Evolutionary conservation across 2,888 invertebrate genomes (phyloP).

Genomic region (Cephus spinipes): DNA sequence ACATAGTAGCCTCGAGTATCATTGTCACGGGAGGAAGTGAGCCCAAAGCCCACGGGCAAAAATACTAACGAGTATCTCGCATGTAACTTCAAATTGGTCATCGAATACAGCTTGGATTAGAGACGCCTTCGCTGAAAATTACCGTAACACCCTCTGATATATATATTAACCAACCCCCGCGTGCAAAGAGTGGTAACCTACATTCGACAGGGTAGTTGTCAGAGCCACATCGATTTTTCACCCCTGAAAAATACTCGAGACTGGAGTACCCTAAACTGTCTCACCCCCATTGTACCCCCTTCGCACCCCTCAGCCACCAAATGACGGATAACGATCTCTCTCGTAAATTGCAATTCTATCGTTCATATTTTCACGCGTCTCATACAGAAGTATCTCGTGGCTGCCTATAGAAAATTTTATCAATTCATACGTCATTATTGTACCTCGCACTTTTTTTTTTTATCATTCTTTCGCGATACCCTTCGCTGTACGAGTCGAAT

Average conservation of each 20-base stretch:
- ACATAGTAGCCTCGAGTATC: background rate
- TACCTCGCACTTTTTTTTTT: too few species aligned
- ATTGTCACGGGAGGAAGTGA: background rate
- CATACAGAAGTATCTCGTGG: background rate
- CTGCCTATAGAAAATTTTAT: background rate
- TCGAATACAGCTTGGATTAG: background rate
- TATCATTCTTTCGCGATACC: too few species aligned
- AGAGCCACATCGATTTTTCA: background rate
- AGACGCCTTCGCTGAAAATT: background rate
- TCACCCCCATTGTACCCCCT: background rate
- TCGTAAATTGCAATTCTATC: background rate
- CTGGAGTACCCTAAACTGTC: background rate
- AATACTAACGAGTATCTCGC: background rate
- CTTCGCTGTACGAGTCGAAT: too few species aligned
- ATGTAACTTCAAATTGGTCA: background rate
- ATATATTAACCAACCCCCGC: background rate
- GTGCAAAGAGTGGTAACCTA: background rate
- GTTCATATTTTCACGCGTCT: background rate
- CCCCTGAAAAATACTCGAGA: constrained; percentile 11
- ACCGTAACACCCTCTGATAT: background rate
- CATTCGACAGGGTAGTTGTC: background rate
- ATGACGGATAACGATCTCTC: background rate
- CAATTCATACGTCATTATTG: background rate
- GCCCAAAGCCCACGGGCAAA: background rate
- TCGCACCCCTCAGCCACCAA: too few species aligned